Percentiles rank a stretch among this genome's conserved stretches.
phyloP scores from a whole-genome alignment of 2,113 vertebrate genomes.

The Pachycephala philippinensis region DNA sequence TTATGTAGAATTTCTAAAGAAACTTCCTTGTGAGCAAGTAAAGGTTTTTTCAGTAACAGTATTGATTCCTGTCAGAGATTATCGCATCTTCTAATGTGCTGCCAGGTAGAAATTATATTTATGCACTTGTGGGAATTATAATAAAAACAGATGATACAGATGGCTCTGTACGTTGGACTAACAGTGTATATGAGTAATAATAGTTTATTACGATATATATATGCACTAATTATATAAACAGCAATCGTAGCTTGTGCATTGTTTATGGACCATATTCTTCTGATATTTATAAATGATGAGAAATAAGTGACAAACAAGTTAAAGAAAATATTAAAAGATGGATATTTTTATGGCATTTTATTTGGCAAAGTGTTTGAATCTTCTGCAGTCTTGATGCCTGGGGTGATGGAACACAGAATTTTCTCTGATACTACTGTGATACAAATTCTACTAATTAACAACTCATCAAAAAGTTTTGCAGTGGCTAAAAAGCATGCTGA shows the following conservation, averaged over 20 bases:
- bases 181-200: neutral
- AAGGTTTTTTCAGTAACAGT: neutral
- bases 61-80: neutral
- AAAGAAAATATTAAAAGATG: neutral
- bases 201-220: no score
- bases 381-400: neutral
- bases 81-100: neutral
- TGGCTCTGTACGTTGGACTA: neutral
- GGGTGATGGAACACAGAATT: neutral
- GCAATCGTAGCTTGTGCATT: neutral
- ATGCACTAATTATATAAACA: neutral
- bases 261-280: neutral
- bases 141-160: neutral
- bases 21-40: neutral
- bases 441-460: neutral
- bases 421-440: neutral
- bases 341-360: neutral
- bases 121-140: neutral
- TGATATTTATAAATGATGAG: neutral
- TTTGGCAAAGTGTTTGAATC: neutral
- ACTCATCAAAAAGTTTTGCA: neutral
- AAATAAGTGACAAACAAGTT: neutral
- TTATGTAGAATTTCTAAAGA: neutral
- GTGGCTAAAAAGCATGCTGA: neutral
- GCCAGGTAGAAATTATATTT: neutral